Evolutionary conservation across 2,797 vertebrate genomes (phyloP), one percentile per base, ranked within the genome.

Genomic region (Sebastiscus tertius): DNA sequence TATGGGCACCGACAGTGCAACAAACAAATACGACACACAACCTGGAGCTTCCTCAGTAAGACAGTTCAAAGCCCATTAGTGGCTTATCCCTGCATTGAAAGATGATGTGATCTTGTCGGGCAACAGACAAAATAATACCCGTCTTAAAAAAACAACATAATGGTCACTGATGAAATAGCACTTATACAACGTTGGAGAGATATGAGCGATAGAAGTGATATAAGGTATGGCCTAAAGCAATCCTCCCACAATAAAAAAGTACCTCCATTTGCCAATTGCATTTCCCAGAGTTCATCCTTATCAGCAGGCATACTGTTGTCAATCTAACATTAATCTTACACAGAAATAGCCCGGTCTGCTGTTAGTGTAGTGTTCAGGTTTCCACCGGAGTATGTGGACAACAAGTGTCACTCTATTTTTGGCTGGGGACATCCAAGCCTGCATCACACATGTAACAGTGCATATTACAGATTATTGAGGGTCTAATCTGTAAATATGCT

Each of bases 111-210:
- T 86, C 81, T 73, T 18, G 13, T 67, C 33, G 33, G 11, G n/a
- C 46, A 46, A 77, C 8, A 61, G n/a, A 31, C 58, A 65, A 74
- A 70, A 75, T 58, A 62, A 72, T 27, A 72, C 69, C 36, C 46
- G 75, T 3, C 54, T 69, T 77, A 82, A 79, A 59, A 69, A 31
- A 33, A 49, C 2, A 75, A 62, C 10, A 74, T 22, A 39, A 80
- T 66, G 64, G 33, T 39, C 72, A 49, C 34, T 78, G 75, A 81
- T 86, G 42, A 85, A 85, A 77, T 18, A 72, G 69, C 70, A 76
- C 26, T 77, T 81, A 42, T 6, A 66, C 33, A 81, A 77, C 11
- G 24, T 18, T 31, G 8, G 58, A 82, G 56, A 42, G 77, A 80
- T 83, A 75, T 60, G 72, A 85, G 55, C 2, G 18, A 71, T 42